Conservation (phyloP, 2,797 vertebrate genomes). For the Enteromius afrohamiltoni region DNA sequence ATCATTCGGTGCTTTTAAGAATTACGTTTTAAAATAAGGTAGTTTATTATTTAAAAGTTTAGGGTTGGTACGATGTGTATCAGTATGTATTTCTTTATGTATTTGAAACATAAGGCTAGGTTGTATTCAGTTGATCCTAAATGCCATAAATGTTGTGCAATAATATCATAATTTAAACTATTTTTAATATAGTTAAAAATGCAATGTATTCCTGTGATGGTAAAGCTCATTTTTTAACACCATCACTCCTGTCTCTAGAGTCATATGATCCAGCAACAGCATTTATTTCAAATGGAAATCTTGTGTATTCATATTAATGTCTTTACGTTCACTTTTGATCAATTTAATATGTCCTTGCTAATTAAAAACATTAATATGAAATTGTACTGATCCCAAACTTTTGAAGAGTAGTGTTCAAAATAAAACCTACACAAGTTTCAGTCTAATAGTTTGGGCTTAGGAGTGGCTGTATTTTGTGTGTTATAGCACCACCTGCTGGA, state of each 20-base stretch:
- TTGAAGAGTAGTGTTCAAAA: neutral
- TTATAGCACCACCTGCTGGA: constrained; percentile 36
- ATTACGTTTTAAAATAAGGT: neutral
- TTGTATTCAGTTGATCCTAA: neutral
- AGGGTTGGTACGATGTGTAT: neutral
- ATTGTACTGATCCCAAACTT: neutral
- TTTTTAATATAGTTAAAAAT: neutral
- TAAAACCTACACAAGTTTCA: neutral
- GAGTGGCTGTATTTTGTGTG: neutral
- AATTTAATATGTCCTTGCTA: neutral
- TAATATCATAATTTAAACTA: neutral
- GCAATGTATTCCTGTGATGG: neutral
- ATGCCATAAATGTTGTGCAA: neutral
- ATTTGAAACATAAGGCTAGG: neutral
- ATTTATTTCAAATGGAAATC: neutral
- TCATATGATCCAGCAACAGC: neutral
- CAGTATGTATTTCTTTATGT: neutral
- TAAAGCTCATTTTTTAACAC: neutral
- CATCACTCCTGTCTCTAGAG: neutral
- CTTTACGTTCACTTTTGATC: neutral
- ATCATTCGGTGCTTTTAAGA: neutral
- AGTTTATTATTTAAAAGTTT: neutral
- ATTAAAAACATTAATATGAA: neutral
- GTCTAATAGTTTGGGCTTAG: neutral
- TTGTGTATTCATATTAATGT: neutral